Evolutionary conservation across 2,888 invertebrate species (phyloP).

Genomic region (Pollenia amentaria): DNA sequence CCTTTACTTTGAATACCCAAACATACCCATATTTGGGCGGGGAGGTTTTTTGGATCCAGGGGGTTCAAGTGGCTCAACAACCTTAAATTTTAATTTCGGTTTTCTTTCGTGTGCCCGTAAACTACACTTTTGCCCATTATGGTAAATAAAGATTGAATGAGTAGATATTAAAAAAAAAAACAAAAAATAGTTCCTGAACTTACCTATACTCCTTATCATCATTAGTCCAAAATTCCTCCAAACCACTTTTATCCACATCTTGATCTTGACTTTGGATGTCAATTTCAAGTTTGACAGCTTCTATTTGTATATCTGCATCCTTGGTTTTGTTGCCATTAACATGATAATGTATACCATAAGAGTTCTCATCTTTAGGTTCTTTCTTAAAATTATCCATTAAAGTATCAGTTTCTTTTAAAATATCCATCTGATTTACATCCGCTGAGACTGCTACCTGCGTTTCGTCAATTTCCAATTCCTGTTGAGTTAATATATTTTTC

Average conservation of each 20-base stretch:
- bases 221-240: constrained; percentile 64
- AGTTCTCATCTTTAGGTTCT: constrained; percentile 54
- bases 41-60: too few relatives aligned
- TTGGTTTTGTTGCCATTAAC: background rate
- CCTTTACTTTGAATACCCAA: too few relatives aligned
- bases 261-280: constrained; percentile 30
- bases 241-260: constrained; percentile 33
- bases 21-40: too few relatives aligned
- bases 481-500: constrained; percentile 38
- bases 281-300: constrained; percentile 54
- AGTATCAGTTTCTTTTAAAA: constrained; percentile 39
- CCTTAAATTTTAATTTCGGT: too few relatives aligned
- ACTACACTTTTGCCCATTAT: too few relatives aligned
- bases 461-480: constrained; percentile 42
- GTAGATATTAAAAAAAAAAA: too few relatives aligned
- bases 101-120: too few relatives aligned
- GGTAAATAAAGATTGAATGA: too few relatives aligned
- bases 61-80: too few relatives aligned
- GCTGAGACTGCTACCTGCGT: background rate
- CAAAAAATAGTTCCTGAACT: background rate
- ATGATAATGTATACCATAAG: background rate
- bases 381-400: constrained; percentile 53
- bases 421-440: constrained; percentile 15
- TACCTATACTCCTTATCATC: constrained; percentile 63
- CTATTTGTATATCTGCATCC: constrained; percentile 25